phyloP scores from a whole-genome alignment of 2,797 vertebrate species.

The Eidolon dupreanum region DNA sequence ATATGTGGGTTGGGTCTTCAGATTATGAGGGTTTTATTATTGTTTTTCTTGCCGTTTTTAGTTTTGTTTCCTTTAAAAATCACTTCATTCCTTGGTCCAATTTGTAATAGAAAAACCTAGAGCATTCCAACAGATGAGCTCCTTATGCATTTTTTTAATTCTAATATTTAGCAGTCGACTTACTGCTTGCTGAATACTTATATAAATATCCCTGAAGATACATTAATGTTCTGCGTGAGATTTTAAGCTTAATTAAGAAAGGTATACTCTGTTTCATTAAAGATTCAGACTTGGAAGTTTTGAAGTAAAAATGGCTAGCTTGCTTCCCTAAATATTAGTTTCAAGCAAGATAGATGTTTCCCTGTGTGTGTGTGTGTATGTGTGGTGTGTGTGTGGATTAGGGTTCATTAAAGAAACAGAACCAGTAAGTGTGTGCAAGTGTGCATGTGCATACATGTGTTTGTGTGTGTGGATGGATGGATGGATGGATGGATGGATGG shows the following conservation, averaged over 20 bases:
- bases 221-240: slow-evolving; percentile 38
- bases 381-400: not conserved
- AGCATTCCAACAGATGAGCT: slow-evolving; percentile 19
- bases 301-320: not conserved
- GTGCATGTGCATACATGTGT: not conserved
- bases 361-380: not conserved
- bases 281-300: slow-evolving; percentile 34
- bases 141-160: slow-evolving; percentile 1
- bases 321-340: slow-evolving; percentile 36
- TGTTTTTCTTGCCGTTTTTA: not conserved
- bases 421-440: not conserved
- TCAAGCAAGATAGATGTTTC: slow-evolving; percentile 22
- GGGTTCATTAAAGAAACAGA: slow-evolving; percentile 19
- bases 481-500: not conserved
- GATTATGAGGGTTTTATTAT: not conserved
- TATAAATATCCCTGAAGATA: not conserved
- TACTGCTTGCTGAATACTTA: slow-evolving; percentile 20
- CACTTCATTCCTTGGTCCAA: not conserved
- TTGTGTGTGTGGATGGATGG: not conserved
- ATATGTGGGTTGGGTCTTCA: not conserved
- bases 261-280: slow-evolving; percentile 35
- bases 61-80: slow-evolving; percentile 14
- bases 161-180: not conserved
- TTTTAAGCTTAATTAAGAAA: slow-evolving; percentile 47
- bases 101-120: not conserved